phyloP scores from a whole-genome alignment of 2,113 vertebrate genomes.

The Nipponia nippon region DNA sequence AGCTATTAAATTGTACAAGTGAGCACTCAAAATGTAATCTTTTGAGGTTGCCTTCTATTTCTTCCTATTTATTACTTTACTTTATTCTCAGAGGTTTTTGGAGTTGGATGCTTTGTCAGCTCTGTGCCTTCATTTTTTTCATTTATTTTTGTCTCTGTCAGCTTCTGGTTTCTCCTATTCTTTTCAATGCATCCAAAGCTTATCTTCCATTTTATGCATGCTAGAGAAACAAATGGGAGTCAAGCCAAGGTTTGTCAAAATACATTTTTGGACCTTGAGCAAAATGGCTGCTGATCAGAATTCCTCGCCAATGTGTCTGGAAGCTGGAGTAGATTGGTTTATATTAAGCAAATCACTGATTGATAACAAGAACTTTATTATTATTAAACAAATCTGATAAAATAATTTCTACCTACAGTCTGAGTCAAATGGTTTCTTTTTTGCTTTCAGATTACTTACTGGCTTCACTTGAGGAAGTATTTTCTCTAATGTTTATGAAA shows the following conservation, averaged over 20 bases:
- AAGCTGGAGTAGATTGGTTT: not conserved
- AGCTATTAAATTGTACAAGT: not conserved
- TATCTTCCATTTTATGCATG: not conserved
- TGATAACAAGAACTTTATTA: not conserved
- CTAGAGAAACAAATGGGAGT: not conserved
- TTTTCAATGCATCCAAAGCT: not conserved
- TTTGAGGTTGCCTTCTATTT: not conserved
- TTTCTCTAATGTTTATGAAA: not conserved
- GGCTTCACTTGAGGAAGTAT: not conserved
- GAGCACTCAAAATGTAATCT: not conserved
- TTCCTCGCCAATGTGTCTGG: accelerated
- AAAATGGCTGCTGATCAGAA: not conserved
- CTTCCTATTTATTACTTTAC: not conserved
- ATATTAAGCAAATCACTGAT: not conserved
- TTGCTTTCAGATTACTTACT: not conserved
- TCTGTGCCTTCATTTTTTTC: not conserved
- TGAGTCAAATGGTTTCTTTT: not conserved
- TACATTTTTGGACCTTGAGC: not conserved
- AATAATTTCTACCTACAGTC: not conserved
- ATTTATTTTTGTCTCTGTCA: not conserved
- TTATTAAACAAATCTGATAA: not conserved
- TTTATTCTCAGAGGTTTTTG: not conserved
- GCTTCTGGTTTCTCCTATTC: not conserved
- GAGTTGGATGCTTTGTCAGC: not conserved
- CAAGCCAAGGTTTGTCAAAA: not conserved